These are phyloP conservation scores for Ursus arctos DNA, from an alignment of 2,113 vertebrate species.

Conservation along the genomic window DNA sequence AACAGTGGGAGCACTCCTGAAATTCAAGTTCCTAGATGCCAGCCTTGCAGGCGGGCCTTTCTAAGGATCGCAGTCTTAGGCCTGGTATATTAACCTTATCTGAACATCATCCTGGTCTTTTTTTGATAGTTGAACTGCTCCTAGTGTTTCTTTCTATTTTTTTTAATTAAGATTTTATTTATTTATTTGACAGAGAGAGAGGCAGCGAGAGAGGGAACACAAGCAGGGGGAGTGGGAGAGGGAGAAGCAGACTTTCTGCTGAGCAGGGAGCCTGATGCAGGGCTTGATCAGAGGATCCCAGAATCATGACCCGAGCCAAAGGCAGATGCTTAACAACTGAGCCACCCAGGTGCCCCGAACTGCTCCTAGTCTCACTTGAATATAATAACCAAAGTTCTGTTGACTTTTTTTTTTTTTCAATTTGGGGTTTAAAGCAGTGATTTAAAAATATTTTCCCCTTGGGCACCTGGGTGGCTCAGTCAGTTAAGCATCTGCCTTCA, in stretches of 20 bases:
- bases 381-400: neutral
- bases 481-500: too few species aligned
- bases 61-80: neutral
- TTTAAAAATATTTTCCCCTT: conserved; percentile 18
- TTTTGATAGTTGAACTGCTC: neutral
- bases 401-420: neutral
- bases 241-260: too few species aligned
- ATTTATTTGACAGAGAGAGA: too few species aligned
- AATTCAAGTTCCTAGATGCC: neutral
- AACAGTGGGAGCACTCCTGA: neutral
- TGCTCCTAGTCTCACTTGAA: neutral
- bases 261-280: too few species aligned
- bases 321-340: too few species aligned
- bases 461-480: neutral
- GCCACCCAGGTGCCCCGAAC: neutral
- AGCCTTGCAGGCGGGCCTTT: neutral
- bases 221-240: too few species aligned
- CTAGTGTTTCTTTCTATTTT: neutral
- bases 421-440: neutral
- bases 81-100: neutral
- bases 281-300: too few species aligned
- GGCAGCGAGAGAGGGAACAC: too few species aligned
- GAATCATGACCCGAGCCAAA: too few species aligned
- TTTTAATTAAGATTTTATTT: too few species aligned
- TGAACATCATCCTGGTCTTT: neutral